Evolutionary conservation across 2,113 vertebrate genomes (phyloP), one percentile per base, ranked within the genome.

Genomic region (Cisticola juncidis): DNA sequence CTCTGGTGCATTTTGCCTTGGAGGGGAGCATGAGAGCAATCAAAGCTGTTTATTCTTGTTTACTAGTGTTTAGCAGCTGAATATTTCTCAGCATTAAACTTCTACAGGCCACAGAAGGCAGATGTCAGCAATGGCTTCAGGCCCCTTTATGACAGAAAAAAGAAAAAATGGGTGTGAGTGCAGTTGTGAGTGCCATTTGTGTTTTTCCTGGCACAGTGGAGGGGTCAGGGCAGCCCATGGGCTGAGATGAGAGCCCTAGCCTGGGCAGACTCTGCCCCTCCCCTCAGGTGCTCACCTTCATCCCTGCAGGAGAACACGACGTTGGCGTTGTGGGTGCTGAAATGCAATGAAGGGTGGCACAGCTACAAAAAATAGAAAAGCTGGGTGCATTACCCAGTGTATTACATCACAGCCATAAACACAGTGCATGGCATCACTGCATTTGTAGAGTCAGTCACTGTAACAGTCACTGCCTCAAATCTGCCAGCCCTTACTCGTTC

Each of bases 161-260:
- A 24, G 26, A 19, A 22, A 8, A 44, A 53, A 28, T 15, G 23
- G 11, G 42, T 6, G 4, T 28, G 47, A 57, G 23, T 18, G 48
- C 13, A 11, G 12, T 18, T 56, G 12, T 19, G 42, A 44, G 50
- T 13, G 12, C 9, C 29, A 17, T 21, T 25, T 29, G 5, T 4
- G 2, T 6, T 58, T 58, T 51, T 4, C 31, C 11, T 40, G 2
- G 9, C 0, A 2, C 8, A 20, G 61, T 1, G 16, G 4, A 14
- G 28, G 42, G 38, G 36, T 9, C 16, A 6, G 0, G 21, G 35
- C 54, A 29, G 45, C 47, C 19, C 11, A 0, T 4, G 33, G 69
- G 45, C 21, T 25, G 42, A 9, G 20, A 17, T 15, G 42, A 8
- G 26, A 54, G n/a, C 1, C 1, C 40, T 17, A 73, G 28, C n/a